Evolutionary conservation across 2,797 vertebrate species (phyloP), one percentile per base, ranked within the genome.

Genomic region (Tangara arthus): DNA sequence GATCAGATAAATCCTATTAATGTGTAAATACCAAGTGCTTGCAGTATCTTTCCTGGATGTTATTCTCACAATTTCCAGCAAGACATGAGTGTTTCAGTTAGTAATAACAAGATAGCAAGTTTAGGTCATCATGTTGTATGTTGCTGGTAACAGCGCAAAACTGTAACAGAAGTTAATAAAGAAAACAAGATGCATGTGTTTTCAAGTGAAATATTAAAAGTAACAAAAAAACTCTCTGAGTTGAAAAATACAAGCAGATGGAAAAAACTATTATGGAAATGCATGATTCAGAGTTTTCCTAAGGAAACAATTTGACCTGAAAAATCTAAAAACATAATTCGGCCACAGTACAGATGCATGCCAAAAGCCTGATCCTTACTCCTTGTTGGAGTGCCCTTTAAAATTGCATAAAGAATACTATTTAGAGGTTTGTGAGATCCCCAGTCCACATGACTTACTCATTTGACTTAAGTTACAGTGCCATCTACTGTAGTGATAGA

Each of bases 401-500:
- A 84, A 94, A 79, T 49, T 85, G 28, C 50, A 89, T 72, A 92
- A 89, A 95, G 82, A 68, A 41, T 80, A 50, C 14, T 42, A 26
- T 83, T 84, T 23, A 41, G 60, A 82, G 17, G 30, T 56, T 18
- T 88, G 22, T 12, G 72, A 83, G 49, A 81, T 68, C 28, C 30
- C 22, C 42, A 46, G 28, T 52, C 63, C 87, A 81, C 44, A 53
- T 46, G 46, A 82, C 24, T 86, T 77, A 46, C 22, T 75, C 60
- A 18, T 47, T 91, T 90, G 39, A 65, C 69, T 96, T 71, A 91
- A 94, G 82, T 88, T 87, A 82, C 11, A 96, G 90, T 89, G 96
- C 96, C 96, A 95, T 63, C 96, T 97, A 84, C 91, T 80, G 95
- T 81, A 71, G n/a, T 22, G 50, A 72, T 4, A 61, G 35, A 24